Conservation (phyloP, 2,797 vertebrate species). For the Geotrypetes seraphini region DNA sequence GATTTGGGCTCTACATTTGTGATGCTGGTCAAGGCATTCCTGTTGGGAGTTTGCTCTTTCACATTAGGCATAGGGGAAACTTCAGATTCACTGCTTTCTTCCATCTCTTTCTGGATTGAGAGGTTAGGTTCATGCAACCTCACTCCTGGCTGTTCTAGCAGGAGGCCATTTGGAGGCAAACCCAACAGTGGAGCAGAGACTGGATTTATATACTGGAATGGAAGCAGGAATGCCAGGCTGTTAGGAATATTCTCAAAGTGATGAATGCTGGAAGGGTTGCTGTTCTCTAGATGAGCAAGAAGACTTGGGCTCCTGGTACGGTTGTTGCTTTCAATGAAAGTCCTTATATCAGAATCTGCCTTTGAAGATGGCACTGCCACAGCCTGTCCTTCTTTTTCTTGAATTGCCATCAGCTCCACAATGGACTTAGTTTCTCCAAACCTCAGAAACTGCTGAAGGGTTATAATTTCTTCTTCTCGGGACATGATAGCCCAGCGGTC, state of each 20-base stretch:
- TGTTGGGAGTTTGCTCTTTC: slow-evolving; percentile 77
- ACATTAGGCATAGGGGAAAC: slow-evolving; percentile 87
- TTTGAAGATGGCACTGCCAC: slow-evolving; percentile 94
- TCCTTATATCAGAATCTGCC: slow-evolving; percentile 96
- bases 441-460: slow-evolving; percentile 97
- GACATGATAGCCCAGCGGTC: slow-evolving; percentile 99
- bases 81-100: slow-evolving; percentile 92
- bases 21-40: slow-evolving; percentile 72
- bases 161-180: slow-evolving; percentile 88
- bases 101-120: slow-evolving; percentile 81
- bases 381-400: slow-evolving; percentile 98
- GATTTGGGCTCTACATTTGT: slow-evolving; percentile 90
- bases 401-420: slow-evolving; percentile 98
- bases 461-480: slow-evolving; percentile 98
- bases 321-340: slow-evolving; percentile 98
- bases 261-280: slow-evolving; percentile 96
- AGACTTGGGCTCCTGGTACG: slow-evolving; percentile 91
- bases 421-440: slow-evolving; percentile 99
- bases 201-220: slow-evolving; percentile 97
- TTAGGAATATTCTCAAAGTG: slow-evolving; percentile 98
- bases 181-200: slow-evolving; percentile 92
- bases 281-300: slow-evolving; percentile 89
- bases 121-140: slow-evolving; percentile 82
- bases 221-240: slow-evolving; percentile 91
- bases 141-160: slow-evolving; percentile 82